Conservation (phyloP, 2,888 invertebrate genomes). For the Protophormia terraenovae region DNA sequence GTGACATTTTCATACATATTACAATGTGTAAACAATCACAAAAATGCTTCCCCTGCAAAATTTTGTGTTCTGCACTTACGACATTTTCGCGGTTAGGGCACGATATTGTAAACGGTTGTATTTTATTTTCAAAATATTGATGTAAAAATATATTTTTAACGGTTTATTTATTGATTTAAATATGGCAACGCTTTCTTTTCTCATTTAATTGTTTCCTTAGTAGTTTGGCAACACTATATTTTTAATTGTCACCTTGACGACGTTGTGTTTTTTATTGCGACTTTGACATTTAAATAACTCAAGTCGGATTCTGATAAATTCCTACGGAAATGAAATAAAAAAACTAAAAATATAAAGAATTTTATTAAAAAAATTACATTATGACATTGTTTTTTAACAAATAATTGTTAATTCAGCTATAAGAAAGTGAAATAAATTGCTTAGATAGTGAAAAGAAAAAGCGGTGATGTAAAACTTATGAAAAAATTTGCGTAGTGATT, state of each 20-base stretch:
- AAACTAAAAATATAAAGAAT: slow-evolving; percentile 15
- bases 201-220: not conserved
- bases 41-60: no score
- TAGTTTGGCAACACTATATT: not conserved
- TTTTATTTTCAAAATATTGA: no score
- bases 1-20: no score
- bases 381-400: not conserved
- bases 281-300: slow-evolving; percentile 27
- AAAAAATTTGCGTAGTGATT: slow-evolving; percentile 49
- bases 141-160: no score
- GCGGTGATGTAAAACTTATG: slow-evolving; percentile 19
- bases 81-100: no score
- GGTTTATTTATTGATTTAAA: not conserved
- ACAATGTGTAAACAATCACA: no score
- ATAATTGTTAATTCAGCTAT: not conserved
- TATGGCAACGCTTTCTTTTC: not conserved
- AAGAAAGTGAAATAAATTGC: not conserved
- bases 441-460: not conserved
- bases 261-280: slow-evolving; percentile 25
- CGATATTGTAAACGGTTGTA: no score
- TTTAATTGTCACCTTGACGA: slow-evolving; percentile 32
- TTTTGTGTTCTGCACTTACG: no score
- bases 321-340: slow-evolving; percentile 57
- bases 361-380: not conserved
- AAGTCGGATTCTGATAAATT: slow-evolving; percentile 44